Base-by-base conservation (phyloP, 2,888 invertebrate species). In the Cantharis rustica region DNA sequence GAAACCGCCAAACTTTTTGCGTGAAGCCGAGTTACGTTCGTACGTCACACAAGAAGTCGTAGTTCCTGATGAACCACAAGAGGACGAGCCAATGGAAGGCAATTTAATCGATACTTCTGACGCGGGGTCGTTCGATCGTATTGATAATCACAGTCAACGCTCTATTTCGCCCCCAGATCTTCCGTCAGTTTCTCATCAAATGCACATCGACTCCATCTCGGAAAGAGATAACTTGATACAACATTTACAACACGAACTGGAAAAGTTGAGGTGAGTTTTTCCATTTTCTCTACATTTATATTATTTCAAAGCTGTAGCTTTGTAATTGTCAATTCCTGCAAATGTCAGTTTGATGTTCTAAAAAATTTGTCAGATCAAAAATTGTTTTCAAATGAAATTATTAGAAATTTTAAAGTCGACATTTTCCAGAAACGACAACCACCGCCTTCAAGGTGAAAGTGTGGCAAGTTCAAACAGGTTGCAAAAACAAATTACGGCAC, bases 31-130 rank as follows among this genome's bases (percentile, higher is more conserved):
- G 86, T 93, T 99, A 84, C 94, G 95, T 73, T 95, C 95, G 17
- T 99, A 99, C 86, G 95, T 97, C 72, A 95, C 98, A 1, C 98
- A 98, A 0, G 97, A 98, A 80, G 98, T 97, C 66, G 92, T 94
- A 23, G 92, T 97, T 72, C 95, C 96, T 1, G 47, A 47, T 47
- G 47, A 47, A n/a, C 94, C 93, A 47, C 87, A 90, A 3, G 92
- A 92, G 76, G 91, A 90, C 71, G 89, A 90, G 13, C 90, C 91
- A 79, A 86, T 89, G 0, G 91, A 93, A 61, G 93, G 91, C 10
- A 91, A 91, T 66, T 90, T 94, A 62, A 92, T 94, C 79, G 93
- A 94, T 84, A 94, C 93, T 0, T 92, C 93, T 0, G 94, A 94
- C 82, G 84, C 73, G 9, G 47, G 47, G 47, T 62, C 77, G 11